Evolutionary conservation across 2,888 invertebrate species (phyloP), one percentile per base, ranked within the genome.

Genomic region (Athetis lepigone): DNA sequence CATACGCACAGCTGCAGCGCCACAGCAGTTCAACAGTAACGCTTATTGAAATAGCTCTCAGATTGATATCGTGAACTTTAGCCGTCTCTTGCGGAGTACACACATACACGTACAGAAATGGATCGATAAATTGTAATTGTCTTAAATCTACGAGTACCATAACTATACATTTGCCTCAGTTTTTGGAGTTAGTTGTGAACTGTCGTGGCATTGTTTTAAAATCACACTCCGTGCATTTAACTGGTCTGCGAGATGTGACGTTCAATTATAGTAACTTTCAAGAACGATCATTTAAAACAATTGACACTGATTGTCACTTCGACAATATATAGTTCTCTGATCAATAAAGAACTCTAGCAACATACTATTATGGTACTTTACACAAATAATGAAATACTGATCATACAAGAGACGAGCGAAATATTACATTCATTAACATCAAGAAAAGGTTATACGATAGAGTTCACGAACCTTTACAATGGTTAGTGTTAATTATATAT

Each of bases 281-380:
- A n/a, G n/a, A n/a, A n/a, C n/a, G n/a, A n/a, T n/a, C n/a, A n/a
- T n/a, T n/a, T n/a, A n/a, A n/a, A n/a, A n/a, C n/a, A n/a, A n/a
- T n/a, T n/a, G n/a, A n/a, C n/a, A n/a, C n/a, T n/a, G n/a, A n/a
- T n/a, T n/a, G n/a, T n/a, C n/a, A n/a, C 11, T 13, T 33, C 0
- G 13, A 33, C 13, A 13, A 33, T 13, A 2, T 2, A 4, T 13
- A 13, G n/a, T 36, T 52, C 21, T 29, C 21, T 29, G 29, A 70
- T 29, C 19, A 39, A 42, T 18, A 2, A 25, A 66, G 59, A 49
- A 33, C 21, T 46, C 27, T 2, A 21, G 54, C 47, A 9, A 4
- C 6, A 25, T 23, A 54, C 11, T 70, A 78, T 70, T 78, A 70
- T 75, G 58, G 68, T 45, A 67, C 60, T 46, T 49, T 8, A 58